These are phyloP conservation scores for Syngnathus floridae DNA, from an alignment of 2,113 vertebrate genomes.

Conservation along the genomic window DNA sequence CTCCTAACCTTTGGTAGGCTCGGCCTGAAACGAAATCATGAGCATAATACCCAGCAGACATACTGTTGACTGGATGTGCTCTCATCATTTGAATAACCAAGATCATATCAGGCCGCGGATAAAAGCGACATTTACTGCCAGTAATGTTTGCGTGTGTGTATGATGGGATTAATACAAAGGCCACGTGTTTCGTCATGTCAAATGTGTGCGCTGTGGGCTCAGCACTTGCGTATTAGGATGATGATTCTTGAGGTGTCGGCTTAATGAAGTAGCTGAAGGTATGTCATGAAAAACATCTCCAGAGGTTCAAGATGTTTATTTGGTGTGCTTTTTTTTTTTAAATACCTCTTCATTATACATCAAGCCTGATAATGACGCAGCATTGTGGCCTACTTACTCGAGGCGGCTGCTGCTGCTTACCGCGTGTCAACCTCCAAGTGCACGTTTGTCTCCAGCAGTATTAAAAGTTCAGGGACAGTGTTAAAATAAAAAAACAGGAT, in stretches of 20 bases:
- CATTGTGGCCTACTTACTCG: too few relatives aligned
- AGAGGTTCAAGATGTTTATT: too few relatives aligned
- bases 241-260: background rate
- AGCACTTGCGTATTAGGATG: background rate
- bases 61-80: conserved; percentile 12
- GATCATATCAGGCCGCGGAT: conserved; percentile 14
- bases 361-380: too few relatives aligned
- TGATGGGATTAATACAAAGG: conserved; percentile 9
- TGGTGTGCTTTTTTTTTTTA: too few relatives aligned
- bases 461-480: too few relatives aligned
- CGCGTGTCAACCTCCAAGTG: too few relatives aligned
- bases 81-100: conserved; percentile 22
- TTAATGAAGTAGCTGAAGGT: background rate
- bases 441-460: too few relatives aligned
- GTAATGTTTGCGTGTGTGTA: conserved; percentile 3
- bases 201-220: background rate
- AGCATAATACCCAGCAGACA: background rate
- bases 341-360: too few relatives aligned
- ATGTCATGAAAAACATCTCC: background rate
- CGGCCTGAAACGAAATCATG: background rate
- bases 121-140: conserved; percentile 24
- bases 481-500: too few relatives aligned
- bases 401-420: too few relatives aligned
- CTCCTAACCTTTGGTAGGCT: background rate
- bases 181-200: background rate